phyloP scores from a whole-genome alignment of 2,888 invertebrate genomes.

The Eledone cirrhosa region DNA sequence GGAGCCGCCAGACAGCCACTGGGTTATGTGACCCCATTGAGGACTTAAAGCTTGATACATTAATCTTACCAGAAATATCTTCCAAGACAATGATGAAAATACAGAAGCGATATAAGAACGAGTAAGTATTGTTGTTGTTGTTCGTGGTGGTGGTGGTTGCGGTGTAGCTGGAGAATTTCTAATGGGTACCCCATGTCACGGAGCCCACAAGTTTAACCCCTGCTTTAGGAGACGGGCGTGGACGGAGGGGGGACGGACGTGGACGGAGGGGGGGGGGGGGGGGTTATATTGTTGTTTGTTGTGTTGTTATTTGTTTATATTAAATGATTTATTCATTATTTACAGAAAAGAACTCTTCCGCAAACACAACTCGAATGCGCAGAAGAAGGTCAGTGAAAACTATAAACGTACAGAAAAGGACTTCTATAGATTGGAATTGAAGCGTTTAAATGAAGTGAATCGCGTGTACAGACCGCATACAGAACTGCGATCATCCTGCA shows the following conservation, averaged over 20 bases:
- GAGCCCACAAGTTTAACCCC: too few relatives aligned
- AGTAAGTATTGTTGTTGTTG: slow-evolving; percentile 31
- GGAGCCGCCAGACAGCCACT: slow-evolving; percentile 57
- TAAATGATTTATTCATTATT: slow-evolving; percentile 1
- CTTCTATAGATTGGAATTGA: slow-evolving; percentile 64
- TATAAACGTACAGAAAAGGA: slow-evolving; percentile 62
- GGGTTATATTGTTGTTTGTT: too few relatives aligned
- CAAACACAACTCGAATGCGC: slow-evolving; percentile 55
- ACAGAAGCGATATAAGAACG: slow-evolving; percentile 32
- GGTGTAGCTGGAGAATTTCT: too few relatives aligned
- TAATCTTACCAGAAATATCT: slow-evolving; percentile 42
- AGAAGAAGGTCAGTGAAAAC: slow-evolving; percentile 55
- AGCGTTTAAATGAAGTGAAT: slow-evolving; percentile 60
- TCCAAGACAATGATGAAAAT: slow-evolving; percentile 31
- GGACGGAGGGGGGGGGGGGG: too few relatives aligned
- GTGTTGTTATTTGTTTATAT: neutral
- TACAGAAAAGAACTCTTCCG: slow-evolving; percentile 55
- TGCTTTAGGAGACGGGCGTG: too few relatives aligned
- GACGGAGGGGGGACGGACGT: too few relatives aligned
- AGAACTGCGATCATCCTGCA: slow-evolving; percentile 53
- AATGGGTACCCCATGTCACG: too few relatives aligned
- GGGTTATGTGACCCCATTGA: slow-evolving; percentile 63
- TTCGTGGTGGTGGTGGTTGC: too few relatives aligned
- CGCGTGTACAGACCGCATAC: slow-evolving; percentile 56
- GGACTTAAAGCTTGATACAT: slow-evolving; percentile 57